Evolutionary conservation across 1,140 invertebrate species (phyloP).

Genomic region (Diorhabda elongata): DNA sequence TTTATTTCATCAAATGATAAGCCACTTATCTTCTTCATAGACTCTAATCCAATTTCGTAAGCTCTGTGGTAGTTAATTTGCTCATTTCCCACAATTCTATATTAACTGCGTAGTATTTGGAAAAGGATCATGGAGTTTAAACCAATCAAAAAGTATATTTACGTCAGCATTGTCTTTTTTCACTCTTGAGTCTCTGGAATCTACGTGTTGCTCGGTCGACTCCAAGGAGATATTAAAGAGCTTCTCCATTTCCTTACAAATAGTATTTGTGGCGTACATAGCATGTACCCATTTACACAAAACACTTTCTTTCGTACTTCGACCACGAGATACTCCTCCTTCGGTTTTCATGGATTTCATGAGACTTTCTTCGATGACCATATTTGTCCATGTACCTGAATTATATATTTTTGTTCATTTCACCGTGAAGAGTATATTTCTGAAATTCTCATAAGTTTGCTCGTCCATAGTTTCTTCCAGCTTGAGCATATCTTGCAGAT

Average conservation of each 20-base stretch:
- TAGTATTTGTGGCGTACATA: conserved; percentile 24
- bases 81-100: conserved; percentile 42
- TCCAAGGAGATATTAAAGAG: conserved; percentile 41
- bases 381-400: conserved; percentile 44
- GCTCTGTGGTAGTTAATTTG: conserved; percentile 45
- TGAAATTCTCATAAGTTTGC: conserved; percentile 3
- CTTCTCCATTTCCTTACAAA: conserved; percentile 40
- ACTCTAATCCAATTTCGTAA: conserved; percentile 39
- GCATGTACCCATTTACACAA: conserved; percentile 28
- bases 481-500: too few relatives aligned
- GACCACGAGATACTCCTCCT: conserved; percentile 32
- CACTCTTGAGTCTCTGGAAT: conserved; percentile 43
- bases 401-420: conserved; percentile 43
- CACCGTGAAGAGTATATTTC: conserved; percentile 39
- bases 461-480: neutral
- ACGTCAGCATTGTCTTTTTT: conserved; percentile 44
- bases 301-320: conserved; percentile 28
- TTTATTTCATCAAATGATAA: conserved; percentile 35
- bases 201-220: conserved; percentile 42
- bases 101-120: conserved; percentile 34
- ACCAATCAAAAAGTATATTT: conserved; percentile 41
- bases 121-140: conserved; percentile 42
- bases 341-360: conserved; percentile 44
- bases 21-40: conserved; percentile 37
- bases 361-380: conserved; percentile 46